A percentile compares a stretch with the other conserved stretches of the same genome.
Conservation (phyloP, 2,888 invertebrate genomes). For the Melolontha melolontha region DNA sequence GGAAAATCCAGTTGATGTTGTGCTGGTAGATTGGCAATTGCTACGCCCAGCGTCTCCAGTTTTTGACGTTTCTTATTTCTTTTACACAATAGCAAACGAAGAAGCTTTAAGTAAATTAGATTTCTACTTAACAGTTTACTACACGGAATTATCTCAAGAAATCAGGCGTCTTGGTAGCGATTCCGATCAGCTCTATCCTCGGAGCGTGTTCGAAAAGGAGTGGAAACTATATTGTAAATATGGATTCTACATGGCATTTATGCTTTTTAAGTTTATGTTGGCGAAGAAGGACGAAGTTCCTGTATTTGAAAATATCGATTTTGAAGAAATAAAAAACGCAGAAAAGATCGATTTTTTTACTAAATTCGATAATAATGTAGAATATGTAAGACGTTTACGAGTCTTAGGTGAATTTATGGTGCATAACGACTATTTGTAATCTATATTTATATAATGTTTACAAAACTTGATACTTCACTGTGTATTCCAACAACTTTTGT, state of each 20-base stretch:
- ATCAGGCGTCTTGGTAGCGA: conserved; percentile 50
- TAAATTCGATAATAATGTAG: conserved; percentile 8
- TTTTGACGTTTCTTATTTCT: conserved; percentile 58
- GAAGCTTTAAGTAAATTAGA: conserved; percentile 55
- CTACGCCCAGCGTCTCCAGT: conserved; percentile 52
- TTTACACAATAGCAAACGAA: conserved; percentile 57
- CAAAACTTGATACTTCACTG: too few relatives aligned
- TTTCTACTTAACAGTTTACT: conserved; percentile 56
- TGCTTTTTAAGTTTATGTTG: conserved; percentile 52
- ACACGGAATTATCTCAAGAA: conserved; percentile 53
- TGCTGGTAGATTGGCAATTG: conserved; percentile 55
- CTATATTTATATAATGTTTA: too few relatives aligned
- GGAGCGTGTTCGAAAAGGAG: conserved; percentile 50
- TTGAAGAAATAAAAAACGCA: neutral
- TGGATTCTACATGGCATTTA: conserved; percentile 51
- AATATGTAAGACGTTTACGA: conserved; percentile 8
- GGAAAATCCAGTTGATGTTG: conserved; percentile 47
- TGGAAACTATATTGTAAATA: conserved; percentile 51
- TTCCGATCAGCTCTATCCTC: conserved; percentile 51
- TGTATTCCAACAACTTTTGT: too few relatives aligned
- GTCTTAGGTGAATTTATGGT: conserved; percentile 10
- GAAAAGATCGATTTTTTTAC: neutral
- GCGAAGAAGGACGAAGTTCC: conserved; percentile 49
- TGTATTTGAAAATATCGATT: conserved; percentile 39
- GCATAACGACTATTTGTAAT: conserved; percentile 13